A percentile compares a stretch with the other conserved stretches of the same genome.
These are phyloP conservation scores for Pachycephala philippinensis DNA, from an alignment of 2,113 vertebrate species.

Conservation along the genomic window DNA sequence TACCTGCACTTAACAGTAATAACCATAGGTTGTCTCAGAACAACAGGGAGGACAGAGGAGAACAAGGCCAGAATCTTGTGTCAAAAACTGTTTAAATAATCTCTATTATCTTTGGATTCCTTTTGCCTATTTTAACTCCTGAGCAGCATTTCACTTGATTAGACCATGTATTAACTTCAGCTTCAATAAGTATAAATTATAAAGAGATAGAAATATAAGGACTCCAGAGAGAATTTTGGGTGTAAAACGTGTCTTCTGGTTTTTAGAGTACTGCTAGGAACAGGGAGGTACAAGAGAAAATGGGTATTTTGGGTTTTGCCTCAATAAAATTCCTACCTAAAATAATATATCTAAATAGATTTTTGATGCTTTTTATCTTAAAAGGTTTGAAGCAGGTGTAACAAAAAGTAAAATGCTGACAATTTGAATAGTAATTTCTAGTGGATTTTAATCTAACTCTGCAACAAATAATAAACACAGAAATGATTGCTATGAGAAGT, in stretches of 20 bases:
- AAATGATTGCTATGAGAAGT: neutral
- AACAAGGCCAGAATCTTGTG: neutral
- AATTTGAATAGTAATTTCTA: neutral
- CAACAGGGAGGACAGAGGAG: neutral
- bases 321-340: neutral
- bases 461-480: neutral
- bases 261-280: neutral
- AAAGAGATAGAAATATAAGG: neutral
- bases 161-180: neutral
- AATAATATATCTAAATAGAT: neutral
- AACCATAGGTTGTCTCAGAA: neutral
- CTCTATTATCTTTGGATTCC: neutral
- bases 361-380: neutral
- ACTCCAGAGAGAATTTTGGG: neutral
- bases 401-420: neutral
- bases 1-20: neutral
- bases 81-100: neutral
- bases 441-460: neutral
- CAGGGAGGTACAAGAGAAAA: neutral
- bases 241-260: neutral
- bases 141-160: neutral
- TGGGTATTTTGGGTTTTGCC: neutral
- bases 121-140: slow-evolving; percentile 1
- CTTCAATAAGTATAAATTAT: neutral
- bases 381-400: neutral